Base-by-base conservation (phyloP, 2,888 invertebrate species). In the Gerosis bhagava region DNA sequence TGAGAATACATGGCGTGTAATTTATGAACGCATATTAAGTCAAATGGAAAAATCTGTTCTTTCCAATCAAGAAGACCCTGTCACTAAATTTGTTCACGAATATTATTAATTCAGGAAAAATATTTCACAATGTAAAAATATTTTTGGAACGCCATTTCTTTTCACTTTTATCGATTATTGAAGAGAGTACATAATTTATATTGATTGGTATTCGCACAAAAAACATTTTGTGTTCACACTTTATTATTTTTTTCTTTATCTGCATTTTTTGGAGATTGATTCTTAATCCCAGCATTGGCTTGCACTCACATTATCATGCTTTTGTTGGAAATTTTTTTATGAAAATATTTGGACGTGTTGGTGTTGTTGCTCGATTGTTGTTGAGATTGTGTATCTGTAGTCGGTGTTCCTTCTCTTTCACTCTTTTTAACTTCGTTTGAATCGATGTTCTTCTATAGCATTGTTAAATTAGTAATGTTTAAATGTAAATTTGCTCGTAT, bases 371-470 rank as follows among this genome's bases (percentile, higher is more conserved):
- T 77, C 77, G 73, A 65, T 67, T 70, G 66, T 70, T 73, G 73
- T 72, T 73, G 36, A 22, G 29, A 26, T 22, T 44, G 28, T 36
- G 70, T 83, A 70, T 67, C 50, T 73, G 77, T 88, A 87, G 87
- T 84, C 84, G 77, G 86, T 88, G 88, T 88, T 88, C 88, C 62
- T 87, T 88, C 88, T 88, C 88, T 88, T 86, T 84, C 72, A 79
- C 80, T 76, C 71, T 75, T 73, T 36, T 69, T 72, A 56, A 67
- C 56, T 67, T 56, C 57, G 54, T 63, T 58, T 61, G 52, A 50
- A 44, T 72, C 67, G 62, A 67, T 72, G 69, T 64, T 73, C 56
- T 73, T 77, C 60, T 71, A 60, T 63, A 22, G 15, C 3, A 16
- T 17, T 22, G n/a, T 8, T 22, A 6, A 24, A 24, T 24, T 7